A percentile compares a stretch with the other conserved stretches of the same genome.
Evolutionary conservation across 2,888 invertebrate genomes (phyloP).

Genomic region (Sipha maydis): DNA sequence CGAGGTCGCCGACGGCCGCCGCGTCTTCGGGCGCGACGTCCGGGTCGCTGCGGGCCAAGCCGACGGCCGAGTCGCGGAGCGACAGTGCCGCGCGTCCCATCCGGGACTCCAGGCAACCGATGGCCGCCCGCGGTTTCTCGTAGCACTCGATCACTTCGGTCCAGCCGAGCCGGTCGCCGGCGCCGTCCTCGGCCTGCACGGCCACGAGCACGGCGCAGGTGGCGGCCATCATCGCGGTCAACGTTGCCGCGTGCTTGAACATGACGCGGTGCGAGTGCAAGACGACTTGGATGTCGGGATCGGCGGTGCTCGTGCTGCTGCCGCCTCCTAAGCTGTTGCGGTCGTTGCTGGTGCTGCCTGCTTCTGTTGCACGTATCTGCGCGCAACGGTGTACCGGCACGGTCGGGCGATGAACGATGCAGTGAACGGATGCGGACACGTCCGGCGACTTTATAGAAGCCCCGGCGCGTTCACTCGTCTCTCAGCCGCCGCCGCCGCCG

Average conservation of each 20-base stretch:
- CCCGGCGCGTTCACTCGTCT: background rate
- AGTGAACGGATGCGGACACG: constrained; percentile 8
- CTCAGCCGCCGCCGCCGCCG: constrained; percentile 29
- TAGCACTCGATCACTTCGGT: constrained; percentile 44
- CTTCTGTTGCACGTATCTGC: too few relatives aligned
- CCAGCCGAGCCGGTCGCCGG: background rate
- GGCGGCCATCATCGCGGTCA: background rate
- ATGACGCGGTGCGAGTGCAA: too few relatives aligned
- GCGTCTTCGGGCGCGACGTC: constrained; percentile 47
- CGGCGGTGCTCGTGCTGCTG: too few relatives aligned
- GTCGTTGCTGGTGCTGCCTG: too few relatives aligned
- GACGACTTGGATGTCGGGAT: too few relatives aligned
- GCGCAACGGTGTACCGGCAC: constrained; percentile 23
- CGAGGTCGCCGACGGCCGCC: constrained; percentile 60
- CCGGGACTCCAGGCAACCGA: constrained; percentile 45
- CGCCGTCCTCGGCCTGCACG: background rate
- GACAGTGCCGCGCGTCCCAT: constrained; percentile 34
- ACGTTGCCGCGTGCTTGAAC: background rate
- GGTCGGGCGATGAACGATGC: constrained; percentile 28
- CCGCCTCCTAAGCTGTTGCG: too few relatives aligned
- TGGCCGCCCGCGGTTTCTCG: constrained; percentile 25
- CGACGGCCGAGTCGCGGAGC: constrained; percentile 44
- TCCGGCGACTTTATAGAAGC: constrained; percentile 55
- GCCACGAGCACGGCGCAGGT: background rate
- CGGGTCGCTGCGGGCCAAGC: constrained; percentile 45